Evolutionary conservation across 1,140 invertebrate genomes (phyloP).

Genomic region (Heliothis subflexa): DNA sequence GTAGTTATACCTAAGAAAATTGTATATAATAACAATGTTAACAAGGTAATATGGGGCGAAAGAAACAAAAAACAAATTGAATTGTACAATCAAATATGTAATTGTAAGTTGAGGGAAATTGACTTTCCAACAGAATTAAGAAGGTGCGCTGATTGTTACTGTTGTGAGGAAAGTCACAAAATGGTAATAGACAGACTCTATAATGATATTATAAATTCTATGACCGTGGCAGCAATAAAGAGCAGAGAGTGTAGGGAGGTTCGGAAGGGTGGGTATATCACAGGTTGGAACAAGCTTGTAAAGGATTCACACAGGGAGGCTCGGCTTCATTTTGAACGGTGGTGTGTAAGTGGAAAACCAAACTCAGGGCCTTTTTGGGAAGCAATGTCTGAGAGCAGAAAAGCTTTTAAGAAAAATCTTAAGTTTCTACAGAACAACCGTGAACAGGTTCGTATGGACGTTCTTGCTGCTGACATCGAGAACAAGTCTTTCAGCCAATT

Average conservation of each 20-base stretch:
- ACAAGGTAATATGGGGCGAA: not conserved
- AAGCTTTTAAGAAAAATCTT: conserved; percentile 7
- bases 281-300: too few relatives aligned
- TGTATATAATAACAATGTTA: not conserved
- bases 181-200: not conserved
- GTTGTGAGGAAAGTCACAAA: not conserved
- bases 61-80: not conserved
- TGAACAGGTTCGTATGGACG: conserved; percentile 1
- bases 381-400: conserved; percentile 2
- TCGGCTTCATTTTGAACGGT: too few relatives aligned
- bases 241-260: not conserved
- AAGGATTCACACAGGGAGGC: too few relatives aligned
- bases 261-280: too few relatives aligned
- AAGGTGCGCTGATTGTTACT: not conserved
- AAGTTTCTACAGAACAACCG: conserved; percentile 1
- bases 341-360: too few relatives aligned
- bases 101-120: not conserved
- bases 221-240: not conserved
- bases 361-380: conserved; percentile 1
- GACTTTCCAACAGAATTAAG: not conserved
- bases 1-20: not conserved
- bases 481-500: too few relatives aligned
- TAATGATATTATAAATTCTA: not conserved
- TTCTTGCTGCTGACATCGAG: too few relatives aligned
- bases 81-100: not conserved